Evolutionary conservation across 2,113 vertebrate species (phyloP), one percentile per base, ranked within the genome.

Genomic region (Globicephala melas): DNA sequence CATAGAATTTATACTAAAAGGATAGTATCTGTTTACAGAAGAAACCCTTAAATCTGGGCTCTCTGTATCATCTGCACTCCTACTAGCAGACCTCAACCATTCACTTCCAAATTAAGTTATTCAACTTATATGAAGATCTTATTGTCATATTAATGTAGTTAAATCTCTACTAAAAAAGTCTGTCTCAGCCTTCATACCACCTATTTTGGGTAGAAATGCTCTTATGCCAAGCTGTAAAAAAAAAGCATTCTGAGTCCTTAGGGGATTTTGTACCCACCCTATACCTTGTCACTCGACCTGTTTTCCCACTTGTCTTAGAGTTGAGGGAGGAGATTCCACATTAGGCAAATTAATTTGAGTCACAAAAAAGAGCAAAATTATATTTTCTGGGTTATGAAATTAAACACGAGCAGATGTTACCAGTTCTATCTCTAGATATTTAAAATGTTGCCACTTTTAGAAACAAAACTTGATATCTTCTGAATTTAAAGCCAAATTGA

Each of bases 71-170:
- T 55, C 50, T 60, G 73, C 53, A 26, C 26, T 68, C 25, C 11
- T 90, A 67, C 23, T n/a, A 94, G 33, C 62, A 88, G 33, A 25
- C 41, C 14, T 53, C 28, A 71, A 36, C 6, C 70, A 87, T 60
- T 74, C 74, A 31, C 38, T 92, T 91, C 41, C 28, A 80, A 96
- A 93, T 96, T 73, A 90, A 77, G 55, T 36, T 81, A 82, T 88
- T 80, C 7, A 70, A 50, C 23, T 88, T 85, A 36, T 58, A 89
- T 58, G 85, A 91, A 85, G 26, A 55, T 81, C 41, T 47, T 33
- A 74, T 89, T 91, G 87, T 84, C 93, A 81, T 81, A 65, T 33
- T 80, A 79, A 88, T 47, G 44, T 80, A 84, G 31, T 80, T 76
- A 87, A 92, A 92, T 80, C 18, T 89, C 26, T 89, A 88, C 25